Conservation (phyloP, 2,797 vertebrate species). For the Girardinus metallicus region DNA sequence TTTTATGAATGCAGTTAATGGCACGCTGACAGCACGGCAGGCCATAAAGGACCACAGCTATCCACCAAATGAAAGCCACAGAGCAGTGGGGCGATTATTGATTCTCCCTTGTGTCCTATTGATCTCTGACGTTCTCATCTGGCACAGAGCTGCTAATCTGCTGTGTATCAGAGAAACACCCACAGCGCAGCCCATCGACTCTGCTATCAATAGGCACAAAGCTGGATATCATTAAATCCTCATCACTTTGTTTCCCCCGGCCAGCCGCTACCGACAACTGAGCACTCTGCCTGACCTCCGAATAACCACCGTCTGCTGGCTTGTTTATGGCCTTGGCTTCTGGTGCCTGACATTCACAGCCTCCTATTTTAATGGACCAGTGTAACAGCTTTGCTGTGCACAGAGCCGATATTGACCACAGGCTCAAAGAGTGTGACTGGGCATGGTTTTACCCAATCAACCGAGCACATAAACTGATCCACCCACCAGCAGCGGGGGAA, state of each 20-base stretch:
- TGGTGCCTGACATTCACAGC: conserved; percentile 68
- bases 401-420: conserved; percentile 63
- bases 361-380: conserved; percentile 68
- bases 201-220: conserved; percentile 83
- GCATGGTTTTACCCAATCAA: conserved; percentile 57
- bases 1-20: conserved; percentile 75
- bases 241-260: conserved; percentile 79
- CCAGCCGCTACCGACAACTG: conserved; percentile 69
- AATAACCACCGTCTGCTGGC: conserved; percentile 74
- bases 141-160: conserved; percentile 84
- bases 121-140: conserved; percentile 86
- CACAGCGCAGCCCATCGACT: conserved; percentile 83
- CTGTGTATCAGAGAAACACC: conserved; percentile 83
- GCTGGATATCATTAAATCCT: conserved; percentile 87
- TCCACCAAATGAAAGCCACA: conserved; percentile 60
- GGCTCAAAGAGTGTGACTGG: conserved; percentile 52
- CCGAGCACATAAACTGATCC: conserved; percentile 46
- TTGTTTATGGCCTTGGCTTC: conserved; percentile 71
- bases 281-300: conserved; percentile 78
- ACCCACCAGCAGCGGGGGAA: conserved; percentile 34
- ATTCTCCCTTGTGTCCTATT: conserved; percentile 87
- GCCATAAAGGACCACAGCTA: conserved; percentile 72
- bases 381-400: conserved; percentile 66
- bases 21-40: conserved; percentile 61
- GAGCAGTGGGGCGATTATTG: conserved; percentile 78